Percentiles rank a stretch among this genome's conserved stretches.
phyloP scores from a whole-genome alignment of 2,797 vertebrate genomes.

The Phoeniculus purpureus region DNA sequence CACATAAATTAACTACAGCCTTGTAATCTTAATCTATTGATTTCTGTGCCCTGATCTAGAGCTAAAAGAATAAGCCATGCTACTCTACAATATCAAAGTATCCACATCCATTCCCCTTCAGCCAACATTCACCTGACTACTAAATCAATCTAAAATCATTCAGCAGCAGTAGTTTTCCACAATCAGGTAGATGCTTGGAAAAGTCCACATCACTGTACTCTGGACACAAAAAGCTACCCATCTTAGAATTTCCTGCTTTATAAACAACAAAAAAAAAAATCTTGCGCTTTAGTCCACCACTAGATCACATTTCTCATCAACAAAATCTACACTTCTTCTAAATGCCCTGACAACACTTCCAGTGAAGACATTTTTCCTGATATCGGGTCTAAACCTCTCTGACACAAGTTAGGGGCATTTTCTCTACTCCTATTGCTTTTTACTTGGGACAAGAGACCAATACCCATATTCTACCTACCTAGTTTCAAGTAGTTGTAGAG shows the following conservation, averaged over 20 bases:
- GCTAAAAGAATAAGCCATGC: not conserved
- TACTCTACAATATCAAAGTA: not conserved
- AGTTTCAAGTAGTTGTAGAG: not conserved
- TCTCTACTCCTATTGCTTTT: not conserved
- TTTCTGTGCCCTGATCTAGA: not conserved
- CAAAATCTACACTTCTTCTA: rapidly evolving
- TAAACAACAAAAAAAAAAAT: not conserved
- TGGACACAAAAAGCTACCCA: not conserved
- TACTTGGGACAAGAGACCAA: rapidly evolving
- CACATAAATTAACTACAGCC: not conserved
- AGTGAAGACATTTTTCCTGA: not conserved
- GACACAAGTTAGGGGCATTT: not conserved
- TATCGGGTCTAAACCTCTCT: not conserved
- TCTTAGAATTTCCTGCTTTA: not conserved
- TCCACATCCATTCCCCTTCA: rapidly evolving
- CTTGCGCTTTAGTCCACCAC: not conserved
- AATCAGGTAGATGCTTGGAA: not conserved
- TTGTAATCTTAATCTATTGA: not conserved
- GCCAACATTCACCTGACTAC: not conserved
- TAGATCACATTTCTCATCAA: not conserved
- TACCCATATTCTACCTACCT: rapidly evolving
- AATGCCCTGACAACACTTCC: not conserved
- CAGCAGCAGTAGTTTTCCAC: not conserved
- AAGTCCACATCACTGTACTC: not conserved
- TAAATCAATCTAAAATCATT: not conserved